These are phyloP conservation scores for Drosophila busckii DNA, from an alignment of 1,140 invertebrate genomes.

Conservation along the genomic window DNA sequence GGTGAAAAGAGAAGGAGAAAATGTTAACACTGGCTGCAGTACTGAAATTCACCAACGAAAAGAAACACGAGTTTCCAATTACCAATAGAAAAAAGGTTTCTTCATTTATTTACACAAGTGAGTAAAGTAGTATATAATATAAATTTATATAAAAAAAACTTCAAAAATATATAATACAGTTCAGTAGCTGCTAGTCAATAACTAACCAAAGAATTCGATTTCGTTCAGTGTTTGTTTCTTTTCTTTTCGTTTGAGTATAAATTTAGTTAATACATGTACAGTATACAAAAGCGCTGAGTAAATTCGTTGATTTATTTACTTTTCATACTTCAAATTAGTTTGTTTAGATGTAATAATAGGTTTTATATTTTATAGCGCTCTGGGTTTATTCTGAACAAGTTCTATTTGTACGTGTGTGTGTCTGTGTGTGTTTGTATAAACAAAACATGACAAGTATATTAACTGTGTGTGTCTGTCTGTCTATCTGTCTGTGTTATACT, in stretches of 20 bases:
- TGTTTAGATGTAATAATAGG: no score
- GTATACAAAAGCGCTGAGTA: slow-evolving; percentile 10
- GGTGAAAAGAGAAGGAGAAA: no score
- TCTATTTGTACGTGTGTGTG: no score
- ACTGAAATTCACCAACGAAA: no score
- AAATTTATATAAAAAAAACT: slow-evolving; percentile 20
- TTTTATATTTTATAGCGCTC: no score
- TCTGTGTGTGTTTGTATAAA: no score
- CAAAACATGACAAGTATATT: no score
- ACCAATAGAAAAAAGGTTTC: slow-evolving; percentile 22
- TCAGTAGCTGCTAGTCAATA: not conserved
- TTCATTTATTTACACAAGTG: slow-evolving; percentile 33
- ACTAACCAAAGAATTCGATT: slow-evolving; percentile 1
- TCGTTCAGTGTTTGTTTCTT: not conserved
- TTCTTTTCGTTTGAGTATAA: slow-evolving; percentile 1
- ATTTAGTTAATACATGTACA: slow-evolving; percentile 1
- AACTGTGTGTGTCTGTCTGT: no score
- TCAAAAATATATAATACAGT: slow-evolving; percentile 16
- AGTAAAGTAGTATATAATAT: slow-evolving; percentile 9
- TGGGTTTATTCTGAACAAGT: slow-evolving; percentile 10
- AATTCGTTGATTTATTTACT: slow-evolving; percentile 22
- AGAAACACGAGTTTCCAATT: slow-evolving; percentile 4
- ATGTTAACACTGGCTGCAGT: no score
- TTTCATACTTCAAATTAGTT: no score
- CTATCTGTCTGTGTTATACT: no score